Evolutionary conservation across 1,140 invertebrate species (phyloP).

Genomic region (Adelges cooleyi): DNA sequence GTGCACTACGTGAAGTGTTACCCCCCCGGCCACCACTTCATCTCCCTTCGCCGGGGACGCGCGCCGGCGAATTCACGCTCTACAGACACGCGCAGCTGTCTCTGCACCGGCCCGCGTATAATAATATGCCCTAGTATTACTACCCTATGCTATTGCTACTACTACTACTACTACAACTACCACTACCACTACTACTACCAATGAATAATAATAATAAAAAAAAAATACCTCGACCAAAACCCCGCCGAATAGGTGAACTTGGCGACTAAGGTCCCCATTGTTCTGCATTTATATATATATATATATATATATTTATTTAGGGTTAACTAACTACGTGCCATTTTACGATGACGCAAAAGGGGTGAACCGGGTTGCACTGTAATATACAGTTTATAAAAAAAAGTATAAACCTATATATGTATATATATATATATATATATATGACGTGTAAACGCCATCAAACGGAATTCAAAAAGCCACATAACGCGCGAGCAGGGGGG

Average conservation of each 20-base stretch:
- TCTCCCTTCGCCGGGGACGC: too few relatives aligned
- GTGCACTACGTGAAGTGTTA: conserved; percentile 13
- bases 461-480: too few relatives aligned
- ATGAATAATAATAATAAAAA: neutral
- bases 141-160: too few relatives aligned
- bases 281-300: neutral
- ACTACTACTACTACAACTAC: too few relatives aligned
- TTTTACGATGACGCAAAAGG: neutral
- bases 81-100: conserved; percentile 19
- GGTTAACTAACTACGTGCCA: conserved; percentile 1
- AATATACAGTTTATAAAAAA: too few relatives aligned
- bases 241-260: conserved; percentile 7
- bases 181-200: neutral
- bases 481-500: too few relatives aligned
- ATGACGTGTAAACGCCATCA: too few relatives aligned
- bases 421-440: too few relatives aligned
- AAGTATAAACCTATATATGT: too few relatives aligned
- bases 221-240: conserved; percentile 28
- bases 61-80: conserved; percentile 17
- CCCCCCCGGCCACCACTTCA: neutral
- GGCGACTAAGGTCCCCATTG: too few relatives aligned
- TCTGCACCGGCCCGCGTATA: neutral
- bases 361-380: neutral
- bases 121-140: neutral
- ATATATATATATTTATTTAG: too few relatives aligned